Conservation (phyloP, 2,113 vertebrate species). For the Ictalurus punctatus region DNA sequence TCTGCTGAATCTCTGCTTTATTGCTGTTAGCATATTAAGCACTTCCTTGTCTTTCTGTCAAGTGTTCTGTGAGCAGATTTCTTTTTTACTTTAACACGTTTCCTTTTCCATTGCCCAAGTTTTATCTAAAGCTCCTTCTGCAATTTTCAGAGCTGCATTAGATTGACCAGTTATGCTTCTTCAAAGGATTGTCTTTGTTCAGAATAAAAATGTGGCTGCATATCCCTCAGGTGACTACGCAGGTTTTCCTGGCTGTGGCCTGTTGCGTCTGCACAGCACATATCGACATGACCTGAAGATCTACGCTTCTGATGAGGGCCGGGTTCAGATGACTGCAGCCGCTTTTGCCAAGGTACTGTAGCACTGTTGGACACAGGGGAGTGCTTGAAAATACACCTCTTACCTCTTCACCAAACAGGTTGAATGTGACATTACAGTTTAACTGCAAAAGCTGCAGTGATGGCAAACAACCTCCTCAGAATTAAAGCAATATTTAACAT, state of each 20-base stretch:
- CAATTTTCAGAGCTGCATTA: neutral
- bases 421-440: neutral
- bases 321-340: slow-evolving; percentile 90
- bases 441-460: neutral
- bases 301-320: slow-evolving; percentile 87
- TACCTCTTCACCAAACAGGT: neutral
- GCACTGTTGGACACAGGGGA: neutral
- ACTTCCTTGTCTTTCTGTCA: neutral
- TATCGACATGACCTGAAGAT: slow-evolving; percentile 90
- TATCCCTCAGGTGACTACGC: slow-evolving; percentile 82
- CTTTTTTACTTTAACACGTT: neutral
- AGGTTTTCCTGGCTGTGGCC: slow-evolving; percentile 87
- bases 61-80: neutral
- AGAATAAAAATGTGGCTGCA: neutral
- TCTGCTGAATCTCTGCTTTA: neutral
- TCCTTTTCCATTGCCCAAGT: neutral
- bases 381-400: neutral
- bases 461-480: neutral
- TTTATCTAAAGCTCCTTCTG: neutral
- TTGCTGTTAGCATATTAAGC: neutral
- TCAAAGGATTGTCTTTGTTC: neutral
- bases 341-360: slow-evolving; percentile 85
- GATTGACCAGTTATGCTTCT: neutral
- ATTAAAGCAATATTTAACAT: neutral
- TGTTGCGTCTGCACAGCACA: slow-evolving; percentile 86